A percentile compares a stretch with the other conserved stretches of the same genome.
These are phyloP conservation scores for Galagoides demidoff DNA, from an alignment of 2,797 vertebrate species.

Conservation along the genomic window DNA sequence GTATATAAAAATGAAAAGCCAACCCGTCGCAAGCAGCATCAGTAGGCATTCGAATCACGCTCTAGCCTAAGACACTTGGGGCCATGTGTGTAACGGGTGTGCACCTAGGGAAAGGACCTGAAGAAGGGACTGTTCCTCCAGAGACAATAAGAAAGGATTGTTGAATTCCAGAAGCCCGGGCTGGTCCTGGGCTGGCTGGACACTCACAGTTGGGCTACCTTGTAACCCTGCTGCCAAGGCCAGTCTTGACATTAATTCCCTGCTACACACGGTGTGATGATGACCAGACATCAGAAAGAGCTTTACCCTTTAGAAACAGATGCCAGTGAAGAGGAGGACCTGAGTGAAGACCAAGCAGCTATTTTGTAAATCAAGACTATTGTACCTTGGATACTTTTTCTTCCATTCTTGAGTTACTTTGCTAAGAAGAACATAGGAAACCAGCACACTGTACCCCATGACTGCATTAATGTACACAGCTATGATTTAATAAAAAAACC, in stretches of 20 bases:
- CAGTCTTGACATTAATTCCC: accelerated
- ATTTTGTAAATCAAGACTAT: background rate
- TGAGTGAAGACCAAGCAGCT: background rate
- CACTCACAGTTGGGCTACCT: accelerated
- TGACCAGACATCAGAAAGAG: background rate
- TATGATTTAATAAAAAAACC: too few relatives aligned
- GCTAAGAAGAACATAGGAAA: too few relatives aligned
- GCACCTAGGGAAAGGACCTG: accelerated
- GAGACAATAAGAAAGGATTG: background rate
- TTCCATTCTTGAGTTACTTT: too few relatives aligned
- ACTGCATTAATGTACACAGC: too few relatives aligned
- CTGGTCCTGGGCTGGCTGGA: too few relatives aligned
- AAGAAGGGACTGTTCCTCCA: too few relatives aligned
- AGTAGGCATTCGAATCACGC: accelerated
- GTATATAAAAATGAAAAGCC: background rate
- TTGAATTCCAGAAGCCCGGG: background rate
- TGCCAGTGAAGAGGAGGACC: accelerated
- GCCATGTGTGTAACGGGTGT: accelerated
- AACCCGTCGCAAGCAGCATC: too few relatives aligned
- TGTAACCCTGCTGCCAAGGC: accelerated
- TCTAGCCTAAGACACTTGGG: too few relatives aligned
- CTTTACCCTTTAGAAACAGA: background rate
- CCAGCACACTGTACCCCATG: too few relatives aligned
- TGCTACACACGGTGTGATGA: accelerated
- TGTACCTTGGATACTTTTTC: too few relatives aligned